Percentiles rank a stretch among this genome's conserved stretches.
These are phyloP conservation scores for Perithous albicinctus DNA, from an alignment of 2,888 invertebrate species.

Conservation along the genomic window DNA sequence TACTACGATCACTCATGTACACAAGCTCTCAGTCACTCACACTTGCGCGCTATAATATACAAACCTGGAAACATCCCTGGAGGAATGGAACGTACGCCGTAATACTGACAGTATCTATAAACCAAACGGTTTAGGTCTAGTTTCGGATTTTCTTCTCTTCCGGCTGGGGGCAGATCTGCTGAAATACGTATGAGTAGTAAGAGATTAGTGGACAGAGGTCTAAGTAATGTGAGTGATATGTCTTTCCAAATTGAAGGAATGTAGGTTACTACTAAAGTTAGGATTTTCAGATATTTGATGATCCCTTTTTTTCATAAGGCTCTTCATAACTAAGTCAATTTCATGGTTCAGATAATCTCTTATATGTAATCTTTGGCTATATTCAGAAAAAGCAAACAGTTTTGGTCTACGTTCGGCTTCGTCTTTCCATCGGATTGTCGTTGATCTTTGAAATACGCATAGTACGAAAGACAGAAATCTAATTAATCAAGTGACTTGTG, in stretches of 20 bases:
- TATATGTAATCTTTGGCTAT: no score
- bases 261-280: neutral
- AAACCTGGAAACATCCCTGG: neutral
- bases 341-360: no score
- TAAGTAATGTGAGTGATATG: neutral
- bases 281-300: neutral
- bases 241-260: no score
- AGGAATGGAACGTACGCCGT: constrained; percentile 3
- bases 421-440: no score
- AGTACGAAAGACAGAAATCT: no score
- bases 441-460: no score
- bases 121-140: neutral
- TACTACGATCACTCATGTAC: neutral
- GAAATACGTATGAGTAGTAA: neutral
- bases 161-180: neutral
- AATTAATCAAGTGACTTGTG: no score
- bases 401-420: no score
- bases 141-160: neutral
- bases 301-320: neutral
- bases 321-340: neutral
- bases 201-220: neutral
- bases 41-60: neutral
- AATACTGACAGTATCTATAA: neutral
- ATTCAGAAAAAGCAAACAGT: no score
- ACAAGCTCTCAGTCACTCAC: neutral